phyloP scores from a whole-genome alignment of 2,797 vertebrate species.

The Alca torda region DNA sequence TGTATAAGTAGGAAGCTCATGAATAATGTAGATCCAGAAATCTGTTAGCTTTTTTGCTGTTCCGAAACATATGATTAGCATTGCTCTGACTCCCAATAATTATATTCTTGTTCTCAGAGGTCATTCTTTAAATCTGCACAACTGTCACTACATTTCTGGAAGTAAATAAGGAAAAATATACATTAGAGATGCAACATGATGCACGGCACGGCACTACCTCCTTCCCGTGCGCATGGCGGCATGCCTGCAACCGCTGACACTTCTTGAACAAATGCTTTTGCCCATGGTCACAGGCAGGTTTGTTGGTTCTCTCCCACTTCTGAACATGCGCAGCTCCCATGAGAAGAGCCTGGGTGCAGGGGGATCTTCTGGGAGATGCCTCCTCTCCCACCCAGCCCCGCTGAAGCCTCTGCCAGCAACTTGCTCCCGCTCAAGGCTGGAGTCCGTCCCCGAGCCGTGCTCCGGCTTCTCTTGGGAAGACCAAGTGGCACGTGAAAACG shows the following conservation, averaged over 20 bases:
- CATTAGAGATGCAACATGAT: background rate
- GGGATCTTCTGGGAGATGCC: no score
- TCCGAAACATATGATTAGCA: slow-evolving; percentile 60
- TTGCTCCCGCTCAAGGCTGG: background rate
- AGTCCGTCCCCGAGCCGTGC: fast-evolving
- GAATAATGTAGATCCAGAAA: slow-evolving; percentile 63
- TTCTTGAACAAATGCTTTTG: background rate
- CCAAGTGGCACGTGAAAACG: background rate
- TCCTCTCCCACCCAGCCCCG: background rate
- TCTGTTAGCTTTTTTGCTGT: slow-evolving; percentile 53
- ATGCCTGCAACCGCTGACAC: no score
- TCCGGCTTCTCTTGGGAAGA: background rate
- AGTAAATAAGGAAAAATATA: background rate
- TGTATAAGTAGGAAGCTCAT: slow-evolving; percentile 56
- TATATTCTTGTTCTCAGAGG: slow-evolving; percentile 51
- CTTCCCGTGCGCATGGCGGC: fast-evolving
- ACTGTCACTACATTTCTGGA: background rate
- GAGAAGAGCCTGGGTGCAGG: no score
- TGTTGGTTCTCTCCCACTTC: background rate
- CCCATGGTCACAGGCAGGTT: background rate
- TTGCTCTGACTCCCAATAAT: slow-evolving; percentile 28
- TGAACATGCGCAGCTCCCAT: no score
- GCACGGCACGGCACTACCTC: background rate
- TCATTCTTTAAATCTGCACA: slow-evolving; percentile 38
- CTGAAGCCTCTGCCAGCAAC: background rate